Evolutionary conservation across 2,888 invertebrate species (phyloP).

Genomic region (Brachyptera putata): DNA sequence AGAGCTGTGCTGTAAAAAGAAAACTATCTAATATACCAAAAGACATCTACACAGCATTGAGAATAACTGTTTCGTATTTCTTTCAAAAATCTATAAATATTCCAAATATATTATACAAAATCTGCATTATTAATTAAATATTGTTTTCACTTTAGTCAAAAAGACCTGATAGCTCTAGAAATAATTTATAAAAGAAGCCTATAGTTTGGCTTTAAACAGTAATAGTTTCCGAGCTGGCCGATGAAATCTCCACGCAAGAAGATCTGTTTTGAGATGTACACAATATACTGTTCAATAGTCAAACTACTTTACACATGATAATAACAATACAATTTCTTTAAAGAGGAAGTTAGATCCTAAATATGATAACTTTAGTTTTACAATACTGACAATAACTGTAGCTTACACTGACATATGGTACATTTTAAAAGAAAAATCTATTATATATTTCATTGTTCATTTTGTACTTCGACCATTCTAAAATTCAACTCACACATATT

Average conservation of each 20-base stretch:
- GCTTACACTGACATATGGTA: slow-evolving; percentile 23
- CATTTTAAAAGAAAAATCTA: slow-evolving; percentile 18
- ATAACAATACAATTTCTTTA: slow-evolving; percentile 23
- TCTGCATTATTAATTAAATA: slow-evolving; percentile 28
- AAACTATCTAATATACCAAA: slow-evolving; percentile 10
- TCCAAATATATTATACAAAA: slow-evolving; percentile 31
- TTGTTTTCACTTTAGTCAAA: slow-evolving; percentile 19
- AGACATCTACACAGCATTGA: slow-evolving; percentile 15
- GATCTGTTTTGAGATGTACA: background rate
- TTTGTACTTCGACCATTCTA: slow-evolving; percentile 25
- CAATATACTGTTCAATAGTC: too few species aligned
- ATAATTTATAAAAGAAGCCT: slow-evolving; percentile 23
- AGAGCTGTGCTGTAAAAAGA: slow-evolving; percentile 30
- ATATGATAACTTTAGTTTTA: slow-evolving; percentile 21
- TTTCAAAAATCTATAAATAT: slow-evolving; percentile 20
- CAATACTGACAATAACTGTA: slow-evolving; percentile 32
- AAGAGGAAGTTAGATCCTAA: slow-evolving; percentile 23
- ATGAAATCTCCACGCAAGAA: too few species aligned
- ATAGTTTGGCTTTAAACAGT: slow-evolving; percentile 15
- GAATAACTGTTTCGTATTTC: slow-evolving; percentile 24
- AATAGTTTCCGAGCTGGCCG: background rate
- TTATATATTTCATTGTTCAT: background rate
- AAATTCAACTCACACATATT: too few species aligned
- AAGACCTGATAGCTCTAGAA: slow-evolving; percentile 27
- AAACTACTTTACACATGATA: too few species aligned